Base-by-base conservation (phyloP, 2,888 invertebrate species). In the Chironomus tentans region DNA sequence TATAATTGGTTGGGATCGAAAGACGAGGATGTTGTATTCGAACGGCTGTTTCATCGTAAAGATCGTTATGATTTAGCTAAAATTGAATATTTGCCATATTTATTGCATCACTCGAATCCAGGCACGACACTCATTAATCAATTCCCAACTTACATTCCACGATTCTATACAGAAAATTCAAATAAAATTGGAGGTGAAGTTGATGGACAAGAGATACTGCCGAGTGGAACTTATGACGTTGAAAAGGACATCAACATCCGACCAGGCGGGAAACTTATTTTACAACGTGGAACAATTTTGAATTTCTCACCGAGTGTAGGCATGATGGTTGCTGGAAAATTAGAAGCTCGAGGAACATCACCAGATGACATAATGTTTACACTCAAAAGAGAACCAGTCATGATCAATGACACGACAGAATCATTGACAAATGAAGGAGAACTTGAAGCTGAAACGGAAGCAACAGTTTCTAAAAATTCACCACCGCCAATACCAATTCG, bases 61-160 rank as follows among this genome's bases (percentile, higher is more conserved):
- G 94, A 97, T 83, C 88, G 97, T 76, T 99, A 96, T 82, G 98
- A 98, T 84, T 85, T 99, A 78, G 98, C 98, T 0, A 92, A 91
- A 84, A 93, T 99, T 77, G 86, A 90, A 78, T 97, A 95, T 81
- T 89, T 96, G 80, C 99, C 98, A 0, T 98, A 93, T 81, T 85
- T 98, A 77, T 85, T 95, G 77, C 94, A 95, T 80, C 93, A 91
- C 81, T 93, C 94, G 77, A 95, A 97, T 83, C 92, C 97, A 0
- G 91, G 92, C 15, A 92, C 97, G 0, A 92, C 92, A 5, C 92
- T 92, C 79, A 90, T 92, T 22, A 92, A 93, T 79, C 87, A 88
- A 28, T 89, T 92, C 80, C 90, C 91, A 5, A 87, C 91, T 3
- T 92, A 89, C 80, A 93, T 95, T 0, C 92, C 95, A 0, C 88